Base-by-base conservation (phyloP, 2,888 invertebrate species). In the Xylota segnis region DNA sequence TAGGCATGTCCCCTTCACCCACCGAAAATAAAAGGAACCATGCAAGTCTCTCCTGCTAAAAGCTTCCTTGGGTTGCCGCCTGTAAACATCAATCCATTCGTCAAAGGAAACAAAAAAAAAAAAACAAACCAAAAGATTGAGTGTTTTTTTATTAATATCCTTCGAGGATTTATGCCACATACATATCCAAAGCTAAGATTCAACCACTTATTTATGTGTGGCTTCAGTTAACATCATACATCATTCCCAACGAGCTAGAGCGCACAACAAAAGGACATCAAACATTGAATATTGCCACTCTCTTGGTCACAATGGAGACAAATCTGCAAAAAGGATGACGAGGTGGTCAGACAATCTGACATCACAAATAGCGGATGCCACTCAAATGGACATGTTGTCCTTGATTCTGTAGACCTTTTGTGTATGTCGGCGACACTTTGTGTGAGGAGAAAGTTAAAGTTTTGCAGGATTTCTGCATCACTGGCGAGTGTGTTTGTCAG, bases 11-110 rank as follows among this genome's bases (percentile, higher is more conserved):
- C 14, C n/a, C 43, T 37, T 10, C 34, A 6, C 5, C 34, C 9
- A 37, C 37, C 40, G 37, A 47, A 54, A 52, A 50, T n/a, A n/a
- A 29, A 7, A 52, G 32, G 9, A 34, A 14, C 14, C 0, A 5
- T 40, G 47, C 61, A 61, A 50, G 18, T 27, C 37, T 27, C 29
- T 37, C 70, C 34, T 34, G 34, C 61, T 86, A 76, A 81, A 77
- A 82, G 86, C 76, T 81, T 70, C 29, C 47, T 59, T 65, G 45
- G 63, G 66, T 68, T 83, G 75, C 81, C 47, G 72, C 82, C 18
- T 5, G 72, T 45, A 76, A 82, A 82, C 86, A 86, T 86, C 86
- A 82, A 86, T 86, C 82, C 72, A 86, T 86, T 86, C 86, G 82
- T 82, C 82, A 86, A 76, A 76, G 37, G 37, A 12, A 18, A 56